Conservation (phyloP, 2,797 vertebrate species). For the Galaxias olidus region DNA sequence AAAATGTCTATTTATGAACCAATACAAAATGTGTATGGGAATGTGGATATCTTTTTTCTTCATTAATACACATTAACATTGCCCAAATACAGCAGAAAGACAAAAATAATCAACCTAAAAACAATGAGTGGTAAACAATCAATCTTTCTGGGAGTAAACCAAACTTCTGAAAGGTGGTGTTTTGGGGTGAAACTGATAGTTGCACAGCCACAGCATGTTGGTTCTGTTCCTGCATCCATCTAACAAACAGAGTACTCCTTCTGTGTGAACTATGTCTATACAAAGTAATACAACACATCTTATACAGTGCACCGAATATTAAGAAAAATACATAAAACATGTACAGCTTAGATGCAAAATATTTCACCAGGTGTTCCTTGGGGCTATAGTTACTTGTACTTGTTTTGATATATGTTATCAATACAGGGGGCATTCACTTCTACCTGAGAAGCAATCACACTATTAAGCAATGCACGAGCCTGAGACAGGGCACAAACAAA, state of each 20-base stretch:
- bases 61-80: constrained; percentile 93
- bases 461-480: constrained; percentile 86
- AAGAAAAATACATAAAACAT: constrained; percentile 91
- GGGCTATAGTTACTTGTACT: constrained; percentile 54
- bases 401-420: constrained; percentile 64
- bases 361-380: constrained; percentile 70
- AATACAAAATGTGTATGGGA: constrained; percentile 99
- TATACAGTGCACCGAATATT: constrained; percentile 97
- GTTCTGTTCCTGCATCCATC: constrained; percentile 84
- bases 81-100: constrained; percentile 96
- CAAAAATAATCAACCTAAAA: constrained; percentile 88
- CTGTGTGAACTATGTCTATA: constrained; percentile 83
- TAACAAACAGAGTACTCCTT: constrained; percentile 71
- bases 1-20: constrained; percentile 99
- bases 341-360: constrained; percentile 90
- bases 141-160: constrained; percentile 71
- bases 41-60: constrained; percentile 87
- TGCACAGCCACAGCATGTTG: constrained; percentile 74
- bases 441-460: constrained; percentile 98
- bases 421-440: constrained; percentile 86
- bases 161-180: constrained; percentile 77
- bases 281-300: constrained; percentile 97
- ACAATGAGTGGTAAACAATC: constrained; percentile 83
- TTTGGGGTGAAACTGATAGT: constrained; percentile 57
- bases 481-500: constrained; percentile 86